A percentile compares a stretch with the other conserved stretches of the same genome.
Evolutionary conservation across 2,888 invertebrate genomes (phyloP).

Genomic region (Parnassius orleans): DNA sequence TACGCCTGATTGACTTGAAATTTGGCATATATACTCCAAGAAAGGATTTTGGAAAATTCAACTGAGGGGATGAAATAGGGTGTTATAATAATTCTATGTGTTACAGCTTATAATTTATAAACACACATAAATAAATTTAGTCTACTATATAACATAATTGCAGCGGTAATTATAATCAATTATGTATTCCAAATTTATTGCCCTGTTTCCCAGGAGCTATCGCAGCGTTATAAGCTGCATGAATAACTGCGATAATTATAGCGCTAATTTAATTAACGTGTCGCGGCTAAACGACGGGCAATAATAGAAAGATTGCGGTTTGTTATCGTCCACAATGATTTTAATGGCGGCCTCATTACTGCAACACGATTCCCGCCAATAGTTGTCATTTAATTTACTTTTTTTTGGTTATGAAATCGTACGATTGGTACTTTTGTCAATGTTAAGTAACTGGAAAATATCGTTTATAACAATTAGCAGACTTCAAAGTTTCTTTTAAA

Average conservation of each 20-base stretch:
- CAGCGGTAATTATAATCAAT: slow-evolving; percentile 16
- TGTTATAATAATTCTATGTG: too few relatives aligned
- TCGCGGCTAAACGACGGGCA: neutral
- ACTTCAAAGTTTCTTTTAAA: too few relatives aligned
- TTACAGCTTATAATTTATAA: too few relatives aligned
- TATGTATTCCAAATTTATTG: slow-evolving; percentile 18
- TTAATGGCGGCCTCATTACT: neutral
- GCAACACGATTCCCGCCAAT: neutral
- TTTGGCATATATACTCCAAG: too few relatives aligned
- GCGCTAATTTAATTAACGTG: slow-evolving; percentile 12
- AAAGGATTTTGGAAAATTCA: too few relatives aligned
- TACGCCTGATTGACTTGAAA: too few relatives aligned
- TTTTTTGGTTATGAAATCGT: too few relatives aligned
- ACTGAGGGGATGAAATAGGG: too few relatives aligned
- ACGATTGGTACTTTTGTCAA: too few relatives aligned
- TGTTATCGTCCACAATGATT: neutral
- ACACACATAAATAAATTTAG: slow-evolving; percentile 8
- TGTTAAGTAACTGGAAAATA: too few relatives aligned
- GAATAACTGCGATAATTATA: slow-evolving; percentile 11
- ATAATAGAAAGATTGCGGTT: slow-evolving; percentile 3
- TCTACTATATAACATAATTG: slow-evolving; percentile 12
- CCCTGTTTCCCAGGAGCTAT: neutral
- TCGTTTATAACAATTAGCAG: too few relatives aligned
- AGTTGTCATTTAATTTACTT: neutral
- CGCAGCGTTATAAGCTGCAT: slow-evolving; percentile 1